A percentile compares a stretch with the other conserved stretches of the same genome.
Evolutionary conservation across 2,888 invertebrate species (phyloP).

Genomic region (Acanthosepion pharaonis): DNA sequence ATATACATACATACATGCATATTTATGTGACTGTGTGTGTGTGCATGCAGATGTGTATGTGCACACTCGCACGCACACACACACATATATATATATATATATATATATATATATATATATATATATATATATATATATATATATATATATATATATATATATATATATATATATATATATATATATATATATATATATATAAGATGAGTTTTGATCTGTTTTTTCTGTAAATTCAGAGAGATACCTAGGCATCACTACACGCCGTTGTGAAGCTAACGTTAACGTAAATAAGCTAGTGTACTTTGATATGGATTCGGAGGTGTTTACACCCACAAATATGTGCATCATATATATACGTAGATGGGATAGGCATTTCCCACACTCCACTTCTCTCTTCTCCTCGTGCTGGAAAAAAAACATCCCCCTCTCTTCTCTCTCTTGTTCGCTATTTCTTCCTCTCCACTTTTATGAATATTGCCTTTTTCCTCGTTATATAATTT

Average conservation of each 20-base stretch:
- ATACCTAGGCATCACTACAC: neutral
- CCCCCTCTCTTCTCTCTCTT: neutral
- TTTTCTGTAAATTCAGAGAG: neutral
- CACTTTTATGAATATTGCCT: neutral
- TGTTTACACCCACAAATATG: neutral
- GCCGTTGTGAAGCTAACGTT: neutral
- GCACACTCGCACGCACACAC: neutral
- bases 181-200: neutral
- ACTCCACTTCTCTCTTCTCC: neutral
- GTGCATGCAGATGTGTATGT: neutral
- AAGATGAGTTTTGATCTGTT: neutral
- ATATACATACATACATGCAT: conserved; percentile 41
- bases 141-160: neutral
- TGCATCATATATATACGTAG: neutral
- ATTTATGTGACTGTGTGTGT: neutral
- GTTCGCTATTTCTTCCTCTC: neutral
- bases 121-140: neutral
- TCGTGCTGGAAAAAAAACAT: neutral
- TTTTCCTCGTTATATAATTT: neutral
- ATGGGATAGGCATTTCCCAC: neutral
- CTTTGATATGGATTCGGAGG: neutral
- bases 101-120: neutral
- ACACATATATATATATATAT: neutral
- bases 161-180: neutral
- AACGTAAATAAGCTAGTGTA: neutral